phyloP scores from a whole-genome alignment of 2,113 vertebrate genomes.

The Hipposideros armiger region DNA sequence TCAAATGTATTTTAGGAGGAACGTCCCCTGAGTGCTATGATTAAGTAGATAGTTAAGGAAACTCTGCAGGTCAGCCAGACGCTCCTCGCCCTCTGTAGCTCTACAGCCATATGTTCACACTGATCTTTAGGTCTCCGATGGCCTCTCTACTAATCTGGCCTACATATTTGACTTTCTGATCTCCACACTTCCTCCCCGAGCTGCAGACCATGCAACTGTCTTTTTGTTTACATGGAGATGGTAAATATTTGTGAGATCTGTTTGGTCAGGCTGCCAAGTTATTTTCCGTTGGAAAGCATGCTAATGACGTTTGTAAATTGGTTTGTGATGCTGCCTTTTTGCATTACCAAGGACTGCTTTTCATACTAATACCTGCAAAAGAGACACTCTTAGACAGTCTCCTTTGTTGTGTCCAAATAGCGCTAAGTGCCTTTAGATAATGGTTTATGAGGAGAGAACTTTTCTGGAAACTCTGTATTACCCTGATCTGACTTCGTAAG shows the following conservation, averaged over 20 bases:
- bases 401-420: not conserved
- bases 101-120: accelerated
- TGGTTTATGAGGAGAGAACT: conserved; percentile 6
- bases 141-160: accelerated
- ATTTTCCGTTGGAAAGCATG: not conserved
- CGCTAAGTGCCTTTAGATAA: not conserved
- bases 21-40: not conserved
- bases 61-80: not conserved
- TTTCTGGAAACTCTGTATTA: conserved; percentile 15
- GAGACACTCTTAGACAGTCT: not conserved
- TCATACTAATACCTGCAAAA: not conserved
- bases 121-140: not conserved
- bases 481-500: not conserved
- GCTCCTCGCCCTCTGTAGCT: not conserved
- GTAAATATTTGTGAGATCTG: conserved; percentile 24
- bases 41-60: not conserved
- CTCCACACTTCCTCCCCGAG: not conserved
- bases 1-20: not conserved
- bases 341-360: not conserved
- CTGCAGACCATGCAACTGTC: not conserved
- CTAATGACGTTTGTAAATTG: not conserved
- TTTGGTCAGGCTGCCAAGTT: not conserved
- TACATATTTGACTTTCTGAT: not conserved
- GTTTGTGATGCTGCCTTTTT: not conserved
- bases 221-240: not conserved